A percentile compares a stretch with the other conserved stretches of the same genome.
Evolutionary conservation across 2,113 vertebrate species (phyloP).

Genomic region (Microcebus griseorufus): DNA sequence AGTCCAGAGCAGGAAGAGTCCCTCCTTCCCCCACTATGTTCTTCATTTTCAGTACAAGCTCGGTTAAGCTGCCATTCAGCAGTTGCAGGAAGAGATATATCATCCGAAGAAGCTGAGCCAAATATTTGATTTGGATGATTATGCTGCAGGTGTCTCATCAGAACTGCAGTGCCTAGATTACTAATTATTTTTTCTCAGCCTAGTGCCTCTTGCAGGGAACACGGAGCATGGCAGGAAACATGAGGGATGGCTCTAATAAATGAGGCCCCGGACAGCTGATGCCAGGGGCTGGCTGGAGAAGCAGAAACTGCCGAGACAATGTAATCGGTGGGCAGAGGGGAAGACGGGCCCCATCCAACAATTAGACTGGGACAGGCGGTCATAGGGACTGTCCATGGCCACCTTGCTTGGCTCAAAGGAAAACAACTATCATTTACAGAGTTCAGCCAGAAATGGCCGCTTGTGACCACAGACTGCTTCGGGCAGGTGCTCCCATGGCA

Average conservation of each 20-base stretch:
- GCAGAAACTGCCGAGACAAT: not conserved
- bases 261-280: slow-evolving; percentile 29
- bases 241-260: slow-evolving; percentile 66
- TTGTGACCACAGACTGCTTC: not conserved
- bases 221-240: slow-evolving; percentile 32
- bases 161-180: slow-evolving; percentile 76
- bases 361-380: not conserved
- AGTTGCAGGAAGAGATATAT: slow-evolving; percentile 79
- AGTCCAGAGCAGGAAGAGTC: not conserved
- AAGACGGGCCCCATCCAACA: not conserved
- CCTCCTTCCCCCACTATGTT: not conserved
- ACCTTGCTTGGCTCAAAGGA: not conserved
- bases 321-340: not conserved
- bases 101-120: slow-evolving; percentile 81
- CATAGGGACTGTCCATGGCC: not conserved
- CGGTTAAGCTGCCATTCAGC: slow-evolving; percentile 74
- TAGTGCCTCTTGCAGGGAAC: slow-evolving; percentile 68
- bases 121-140: slow-evolving; percentile 89
- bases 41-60: slow-evolving; percentile 75
- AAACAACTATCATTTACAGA: slow-evolving; percentile 8
- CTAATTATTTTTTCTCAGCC: slow-evolving; percentile 82
- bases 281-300: not conserved
- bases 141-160: slow-evolving; percentile 87
- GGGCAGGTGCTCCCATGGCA: not conserved
- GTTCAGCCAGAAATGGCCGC: not conserved